Percentiles rank a stretch among this genome's conserved stretches.
phyloP scores from a whole-genome alignment of 2,797 vertebrate species.

The Acropternis orthonyx region DNA sequence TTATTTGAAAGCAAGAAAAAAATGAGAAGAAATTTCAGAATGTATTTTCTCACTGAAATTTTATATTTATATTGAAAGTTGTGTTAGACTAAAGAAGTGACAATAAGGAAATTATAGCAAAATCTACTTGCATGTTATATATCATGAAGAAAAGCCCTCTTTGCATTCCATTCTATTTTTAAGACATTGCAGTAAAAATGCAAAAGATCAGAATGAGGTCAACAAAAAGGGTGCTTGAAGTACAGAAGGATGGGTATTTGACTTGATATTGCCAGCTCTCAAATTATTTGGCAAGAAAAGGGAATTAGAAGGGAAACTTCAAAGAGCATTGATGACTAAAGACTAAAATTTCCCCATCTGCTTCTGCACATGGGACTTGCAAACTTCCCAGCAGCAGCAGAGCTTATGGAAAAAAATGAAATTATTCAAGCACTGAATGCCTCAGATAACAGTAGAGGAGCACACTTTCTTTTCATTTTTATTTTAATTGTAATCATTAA shows the following conservation, averaged over 20 bases:
- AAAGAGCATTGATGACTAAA: conserved; percentile 34
- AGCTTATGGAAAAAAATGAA: background rate
- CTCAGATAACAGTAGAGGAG: background rate
- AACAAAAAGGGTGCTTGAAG: background rate
- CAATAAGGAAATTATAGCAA: background rate
- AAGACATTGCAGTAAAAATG: background rate
- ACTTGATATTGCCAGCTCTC: conserved; percentile 7
- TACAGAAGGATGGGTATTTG: background rate
- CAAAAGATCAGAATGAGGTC: background rate
- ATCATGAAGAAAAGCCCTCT: background rate
- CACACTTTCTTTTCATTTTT: background rate
- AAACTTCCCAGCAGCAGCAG: background rate
- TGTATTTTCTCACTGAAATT: background rate
- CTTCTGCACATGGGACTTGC: conserved; percentile 22
- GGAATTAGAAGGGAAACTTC: conserved; percentile 55
- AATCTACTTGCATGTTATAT: background rate
- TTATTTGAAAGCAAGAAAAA: background rate
- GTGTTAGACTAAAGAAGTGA: background rate
- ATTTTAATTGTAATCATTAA: conserved; percentile 26
- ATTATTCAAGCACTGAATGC: background rate
- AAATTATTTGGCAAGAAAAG: conserved; percentile 62
- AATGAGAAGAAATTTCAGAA: background rate
- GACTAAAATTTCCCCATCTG: conserved; percentile 38
- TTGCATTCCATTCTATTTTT: background rate
- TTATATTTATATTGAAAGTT: background rate